Evolutionary conservation across 2,888 invertebrate species (phyloP), one percentile per base, ranked within the genome.

Genomic region (Ectemnius cavifrons): DNA sequence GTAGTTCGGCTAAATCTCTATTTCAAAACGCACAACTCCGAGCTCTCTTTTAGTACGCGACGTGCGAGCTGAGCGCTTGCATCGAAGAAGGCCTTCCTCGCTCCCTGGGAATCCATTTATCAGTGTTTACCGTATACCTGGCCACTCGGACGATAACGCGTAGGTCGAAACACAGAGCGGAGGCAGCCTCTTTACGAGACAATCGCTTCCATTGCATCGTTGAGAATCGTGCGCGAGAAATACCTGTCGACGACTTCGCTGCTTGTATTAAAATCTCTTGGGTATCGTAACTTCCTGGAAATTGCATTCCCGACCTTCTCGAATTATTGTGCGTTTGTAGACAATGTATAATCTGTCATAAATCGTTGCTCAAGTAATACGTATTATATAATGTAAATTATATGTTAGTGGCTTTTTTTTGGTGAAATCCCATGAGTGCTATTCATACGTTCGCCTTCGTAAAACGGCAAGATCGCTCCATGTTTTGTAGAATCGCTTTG

Each of bases 101-200:
- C 66, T 76, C 68, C 64, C 23, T 69, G 47, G 58, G 71, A 79
- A 69, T 28, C 64, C 64, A 28, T 73, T 77, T 79, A 79, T 79
- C 79, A 56, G 13, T 23, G 52, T 52, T 52, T 52, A 52, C 11
- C 57, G 13, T 14, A 18, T 14, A 62, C 18, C 58, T 23, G 58
- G 46, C 45, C 5, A 46, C 23, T 63, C 20, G 52, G 56, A 60
- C 75, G 75, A 75, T 75, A 75, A 73, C 49, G 56, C 37, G 13
- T 16, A 62, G 16, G 45, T n/a, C 18, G 47, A 37, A 59, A 58
- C 37, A 11, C 62, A 28, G 61, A 13, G 14, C 56, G 8, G 37
- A 16, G 27, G 37, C 37, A 52, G 52, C 52, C 16, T 52, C 52
- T 52, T 52, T 52, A 52, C 52, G 52, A 52, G 52, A 52, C 52